Base-by-base conservation (phyloP, 2,888 invertebrate species). In the Troides aeacus region DNA sequence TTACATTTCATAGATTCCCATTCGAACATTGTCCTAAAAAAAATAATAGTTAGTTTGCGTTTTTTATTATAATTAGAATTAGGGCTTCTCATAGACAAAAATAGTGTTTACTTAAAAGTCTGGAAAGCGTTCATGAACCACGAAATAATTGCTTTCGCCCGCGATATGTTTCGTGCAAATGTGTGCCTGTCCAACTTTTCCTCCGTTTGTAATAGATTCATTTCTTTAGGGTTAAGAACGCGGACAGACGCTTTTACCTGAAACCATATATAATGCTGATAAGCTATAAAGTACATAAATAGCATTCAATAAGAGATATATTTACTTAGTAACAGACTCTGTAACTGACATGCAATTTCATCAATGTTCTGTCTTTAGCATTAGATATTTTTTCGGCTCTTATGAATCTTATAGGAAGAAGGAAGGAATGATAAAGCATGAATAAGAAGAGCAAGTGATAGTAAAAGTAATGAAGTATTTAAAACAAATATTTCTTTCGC, bases 1-100 rank as follows among this genome's bases (percentile, higher is more conserved):
- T 98, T 98, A 76, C 96, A 93, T 68, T 95, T 89, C 70, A 95
- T 96, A 6, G 96, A 98, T 82, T 99, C 98, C 99, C 99, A 99
- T 89, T 98, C 97, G 81, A 98, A 98, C 84, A 98, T 98, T 79
- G 97, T 96, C 90, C 97, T 97, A 82, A 15, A 57, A 58, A 23
- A 12, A 3, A 23, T 24, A 23, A 4, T 53, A n/a, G 12, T n/a
- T 53, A n/a, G 8, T 58, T 10, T 7, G 7, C 30, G 7, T 23
- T 23, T 23, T 23, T 15, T 58, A 10, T 23, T 4, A 23, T n/a
- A 58, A 23, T 58, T 58, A 10, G 12, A 58, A 58, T 58, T 10
- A 23, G 15, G 10, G 12, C 21, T 12, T 24, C 2, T 15, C 7
- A 1, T 58, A 58, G 3, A 23, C 6, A 58, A 23, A 58, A 23